These are phyloP conservation scores for Chaenogobius annularis DNA, from an alignment of 2,113 vertebrate genomes.

Conservation along the genomic window DNA sequence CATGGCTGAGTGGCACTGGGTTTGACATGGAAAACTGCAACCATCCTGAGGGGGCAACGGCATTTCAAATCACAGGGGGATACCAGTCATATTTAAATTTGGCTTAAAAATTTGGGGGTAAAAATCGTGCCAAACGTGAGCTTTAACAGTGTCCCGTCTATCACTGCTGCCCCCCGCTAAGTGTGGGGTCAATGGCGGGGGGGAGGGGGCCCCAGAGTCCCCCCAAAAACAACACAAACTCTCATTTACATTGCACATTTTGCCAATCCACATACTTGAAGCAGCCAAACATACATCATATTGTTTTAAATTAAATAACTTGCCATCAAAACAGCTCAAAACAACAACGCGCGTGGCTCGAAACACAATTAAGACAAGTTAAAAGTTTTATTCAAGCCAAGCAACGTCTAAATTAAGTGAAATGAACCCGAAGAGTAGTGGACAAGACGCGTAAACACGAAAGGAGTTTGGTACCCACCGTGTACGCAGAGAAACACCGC, in stretches of 20 bases:
- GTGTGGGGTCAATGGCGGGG: slow-evolving; percentile 33
- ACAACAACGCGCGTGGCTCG: not conserved
- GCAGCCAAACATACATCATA: too few relatives aligned
- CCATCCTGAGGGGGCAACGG: slow-evolving; percentile 12
- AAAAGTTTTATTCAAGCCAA: not conserved
- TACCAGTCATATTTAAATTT: not conserved
- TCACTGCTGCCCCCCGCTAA: not conserved
- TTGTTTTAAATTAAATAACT: not conserved
- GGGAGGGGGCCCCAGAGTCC: slow-evolving; percentile 5
- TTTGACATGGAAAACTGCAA: slow-evolving; percentile 7
- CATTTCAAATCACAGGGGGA: not conserved
- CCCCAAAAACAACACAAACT: slow-evolving; percentile 15
- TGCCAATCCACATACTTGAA: too few relatives aligned
- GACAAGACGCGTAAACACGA: not conserved
- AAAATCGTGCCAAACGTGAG: not conserved
- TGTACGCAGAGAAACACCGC: slow-evolving; percentile 65
- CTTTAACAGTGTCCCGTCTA: not conserved
- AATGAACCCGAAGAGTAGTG: not conserved
- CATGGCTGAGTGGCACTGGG: slow-evolving; percentile 7
- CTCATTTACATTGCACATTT: slow-evolving; percentile 2
- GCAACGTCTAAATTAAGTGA: not conserved
- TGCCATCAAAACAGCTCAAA: not conserved
- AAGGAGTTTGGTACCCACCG: slow-evolving; percentile 57
- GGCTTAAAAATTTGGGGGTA: not conserved
- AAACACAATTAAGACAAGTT: not conserved